These are phyloP conservation scores for Coenonympha arcania DNA, from an alignment of 2,888 invertebrate genomes.

Conservation along the genomic window DNA sequence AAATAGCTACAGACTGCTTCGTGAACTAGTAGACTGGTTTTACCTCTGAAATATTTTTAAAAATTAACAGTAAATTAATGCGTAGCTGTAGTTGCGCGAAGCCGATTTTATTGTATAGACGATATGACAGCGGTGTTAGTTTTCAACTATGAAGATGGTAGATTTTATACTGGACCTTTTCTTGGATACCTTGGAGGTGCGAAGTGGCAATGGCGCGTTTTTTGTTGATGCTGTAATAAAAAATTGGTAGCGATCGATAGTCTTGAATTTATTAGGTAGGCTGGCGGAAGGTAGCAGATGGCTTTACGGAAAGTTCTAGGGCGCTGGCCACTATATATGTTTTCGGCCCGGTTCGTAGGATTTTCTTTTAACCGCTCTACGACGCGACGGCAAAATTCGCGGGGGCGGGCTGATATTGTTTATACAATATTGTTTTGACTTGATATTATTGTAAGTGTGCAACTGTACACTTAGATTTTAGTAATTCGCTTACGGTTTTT, in stretches of 20 bases:
- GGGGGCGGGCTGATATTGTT: constrained; percentile 50
- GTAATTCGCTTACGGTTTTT: constrained; percentile 66
- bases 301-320: constrained; percentile 46
- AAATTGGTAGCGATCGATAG: constrained; percentile 33
- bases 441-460: constrained; percentile 64
- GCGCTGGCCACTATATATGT: constrained; percentile 72
- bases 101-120: constrained; percentile 54
- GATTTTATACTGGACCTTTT: neutral
- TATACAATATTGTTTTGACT: constrained; percentile 56
- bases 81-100: constrained; percentile 46
- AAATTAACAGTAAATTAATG: constrained; percentile 42
- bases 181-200: too few relatives aligned
- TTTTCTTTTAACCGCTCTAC: constrained; percentile 48
- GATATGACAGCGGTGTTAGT: constrained; percentile 30
- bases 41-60: constrained; percentile 64
- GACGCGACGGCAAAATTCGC: constrained; percentile 31
- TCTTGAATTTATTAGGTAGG: constrained; percentile 37
- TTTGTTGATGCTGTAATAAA: constrained; percentile 51
- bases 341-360: constrained; percentile 70
- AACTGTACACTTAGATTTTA: constrained; percentile 58
- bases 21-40: constrained; percentile 70
- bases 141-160: too few relatives aligned
- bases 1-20: constrained; percentile 66
- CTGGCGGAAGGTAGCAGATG: constrained; percentile 41
- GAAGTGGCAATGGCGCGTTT: constrained; percentile 15